phyloP scores from a whole-genome alignment of 1,140 invertebrate species.

The Drosophila willistoni region DNA sequence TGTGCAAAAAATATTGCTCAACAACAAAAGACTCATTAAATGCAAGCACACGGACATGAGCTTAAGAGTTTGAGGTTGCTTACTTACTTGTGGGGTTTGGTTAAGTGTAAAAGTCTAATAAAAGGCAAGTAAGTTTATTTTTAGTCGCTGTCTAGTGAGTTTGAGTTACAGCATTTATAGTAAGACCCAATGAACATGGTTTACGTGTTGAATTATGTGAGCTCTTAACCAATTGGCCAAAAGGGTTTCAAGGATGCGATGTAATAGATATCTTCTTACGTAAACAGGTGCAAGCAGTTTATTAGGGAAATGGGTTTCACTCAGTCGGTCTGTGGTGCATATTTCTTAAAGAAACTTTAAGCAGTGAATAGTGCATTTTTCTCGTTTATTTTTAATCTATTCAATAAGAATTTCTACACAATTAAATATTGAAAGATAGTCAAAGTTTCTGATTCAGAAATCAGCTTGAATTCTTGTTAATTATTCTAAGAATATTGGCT shows the following conservation, averaged over 20 bases:
- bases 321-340: background rate
- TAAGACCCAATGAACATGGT: constrained; percentile 42
- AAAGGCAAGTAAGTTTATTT: constrained; percentile 59
- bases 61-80: background rate
- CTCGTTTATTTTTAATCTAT: too few relatives aligned
- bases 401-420: too few relatives aligned
- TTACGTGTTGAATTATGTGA: constrained; percentile 70
- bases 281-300: constrained; percentile 24
- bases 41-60: constrained; percentile 58
- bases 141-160: constrained; percentile 56
- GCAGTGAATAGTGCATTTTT: too few relatives aligned
- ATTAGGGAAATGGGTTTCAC: constrained; percentile 41
- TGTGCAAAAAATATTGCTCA: constrained; percentile 28
- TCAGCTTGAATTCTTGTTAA: too few relatives aligned
- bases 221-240: constrained; percentile 36
- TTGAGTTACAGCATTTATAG: constrained; percentile 20
- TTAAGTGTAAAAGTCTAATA: constrained; percentile 45
- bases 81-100: background rate
- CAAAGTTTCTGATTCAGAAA: too few relatives aligned
- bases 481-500: too few relatives aligned
- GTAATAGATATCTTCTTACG: constrained; percentile 29
- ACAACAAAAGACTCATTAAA: constrained; percentile 72
- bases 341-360: background rate
- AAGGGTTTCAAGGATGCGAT: constrained; percentile 1
- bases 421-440: too few relatives aligned